Percentiles rank a stretch among this genome's conserved stretches.
Evolutionary conservation across 2,888 invertebrate genomes (phyloP).

Genomic region (Monochamus alternatus): DNA sequence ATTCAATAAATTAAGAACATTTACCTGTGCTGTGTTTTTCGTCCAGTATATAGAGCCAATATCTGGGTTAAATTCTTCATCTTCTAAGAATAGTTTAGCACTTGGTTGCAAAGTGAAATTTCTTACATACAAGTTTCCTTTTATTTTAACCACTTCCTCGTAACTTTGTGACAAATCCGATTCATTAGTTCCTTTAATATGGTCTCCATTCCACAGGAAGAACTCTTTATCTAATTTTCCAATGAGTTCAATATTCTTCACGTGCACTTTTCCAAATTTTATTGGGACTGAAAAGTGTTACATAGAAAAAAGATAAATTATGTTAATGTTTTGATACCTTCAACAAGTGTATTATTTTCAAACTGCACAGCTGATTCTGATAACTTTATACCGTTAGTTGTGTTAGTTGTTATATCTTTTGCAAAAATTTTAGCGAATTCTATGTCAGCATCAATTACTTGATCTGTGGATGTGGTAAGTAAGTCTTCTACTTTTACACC

Average conservation of each 20-base stretch:
- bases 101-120: slow-evolving; percentile 57
- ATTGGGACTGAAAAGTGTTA: slow-evolving; percentile 60
- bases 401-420: slow-evolving; percentile 53
- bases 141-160: slow-evolving; percentile 63
- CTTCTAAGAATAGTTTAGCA: slow-evolving; percentile 57
- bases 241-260: slow-evolving; percentile 58
- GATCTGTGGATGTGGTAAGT: slow-evolving; percentile 64
- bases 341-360: slow-evolving; percentile 50
- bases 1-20: too few relatives aligned
- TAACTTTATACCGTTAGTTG: slow-evolving; percentile 61
- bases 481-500: slow-evolving; percentile 53
- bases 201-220: slow-evolving; percentile 52
- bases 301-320: neutral
- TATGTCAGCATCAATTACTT: slow-evolving; percentile 61
- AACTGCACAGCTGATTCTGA: slow-evolving; percentile 54
- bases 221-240: slow-evolving; percentile 51
- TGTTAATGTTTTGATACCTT: slow-evolving; percentile 46
- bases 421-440: slow-evolving; percentile 57
- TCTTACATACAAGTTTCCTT: slow-evolving; percentile 62
- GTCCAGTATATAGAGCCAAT: slow-evolving; percentile 63
- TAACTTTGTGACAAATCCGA: slow-evolving; percentile 66
- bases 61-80: slow-evolving; percentile 56
- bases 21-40: slow-evolving; percentile 64
- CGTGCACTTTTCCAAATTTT: slow-evolving; percentile 58
- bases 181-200: slow-evolving; percentile 60